Conservation (phyloP, 2,888 invertebrate species). For the Sipha maydis region DNA sequence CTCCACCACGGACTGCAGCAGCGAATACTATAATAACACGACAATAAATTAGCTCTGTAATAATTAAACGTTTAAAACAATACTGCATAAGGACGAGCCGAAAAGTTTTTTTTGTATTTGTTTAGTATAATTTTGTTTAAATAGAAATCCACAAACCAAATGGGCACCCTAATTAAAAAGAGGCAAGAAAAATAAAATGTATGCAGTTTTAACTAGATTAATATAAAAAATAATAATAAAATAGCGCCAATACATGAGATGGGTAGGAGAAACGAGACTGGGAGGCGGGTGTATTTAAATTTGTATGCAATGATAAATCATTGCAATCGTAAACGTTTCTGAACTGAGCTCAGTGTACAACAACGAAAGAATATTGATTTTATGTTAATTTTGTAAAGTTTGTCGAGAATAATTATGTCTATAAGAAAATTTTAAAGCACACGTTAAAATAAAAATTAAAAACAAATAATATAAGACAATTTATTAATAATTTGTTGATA, state of each 20-base stretch:
- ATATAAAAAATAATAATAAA: not conserved
- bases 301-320: not conserved
- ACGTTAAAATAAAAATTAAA: not conserved
- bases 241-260: not conserved
- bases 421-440: not conserved
- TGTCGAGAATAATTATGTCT: not conserved
- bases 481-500: too few relatives aligned
- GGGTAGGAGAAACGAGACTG: not conserved
- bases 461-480: too few relatives aligned
- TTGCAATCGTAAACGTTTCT: not conserved
- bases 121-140: not conserved
- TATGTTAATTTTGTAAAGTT: not conserved
- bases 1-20: constrained; percentile 93
- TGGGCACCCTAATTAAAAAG: not conserved
- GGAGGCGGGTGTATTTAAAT: not conserved
- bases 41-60: constrained; percentile 5
- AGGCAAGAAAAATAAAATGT: too few relatives aligned
- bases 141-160: not conserved
- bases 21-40: constrained; percentile 76
- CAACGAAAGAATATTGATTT: not conserved
- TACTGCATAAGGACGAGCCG: not conserved
- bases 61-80: constrained; percentile 12
- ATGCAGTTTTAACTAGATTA: too few relatives aligned
- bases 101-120: not conserved
- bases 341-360: not conserved